Conservation (phyloP, 2,888 invertebrate species). For the Andrena minutula region DNA sequence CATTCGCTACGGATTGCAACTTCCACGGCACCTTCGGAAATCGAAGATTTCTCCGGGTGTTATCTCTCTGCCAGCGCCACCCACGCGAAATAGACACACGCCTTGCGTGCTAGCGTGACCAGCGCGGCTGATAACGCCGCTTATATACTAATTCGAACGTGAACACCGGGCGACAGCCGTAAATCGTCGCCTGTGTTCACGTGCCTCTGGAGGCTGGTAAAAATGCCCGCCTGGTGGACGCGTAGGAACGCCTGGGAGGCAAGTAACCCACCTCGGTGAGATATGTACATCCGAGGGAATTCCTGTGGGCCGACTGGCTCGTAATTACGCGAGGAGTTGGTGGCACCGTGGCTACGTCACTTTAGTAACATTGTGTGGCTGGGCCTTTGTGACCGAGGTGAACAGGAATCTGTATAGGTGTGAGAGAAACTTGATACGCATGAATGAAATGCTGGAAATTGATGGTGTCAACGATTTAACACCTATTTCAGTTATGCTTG, state of each 20-base stretch:
- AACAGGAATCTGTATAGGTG: neutral
- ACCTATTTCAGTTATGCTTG: too few species aligned
- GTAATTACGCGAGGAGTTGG: constrained; percentile 37
- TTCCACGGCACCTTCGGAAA: neutral
- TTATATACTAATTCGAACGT: constrained; percentile 63
- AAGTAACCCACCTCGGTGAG: constrained; percentile 32
- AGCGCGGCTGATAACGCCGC: constrained; percentile 61
- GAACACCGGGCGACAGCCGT: constrained; percentile 51
- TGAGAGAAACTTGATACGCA: too few species aligned
- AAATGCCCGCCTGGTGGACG: constrained; percentile 37
- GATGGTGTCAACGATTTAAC: too few species aligned
- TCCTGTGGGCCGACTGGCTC: constrained; percentile 1
- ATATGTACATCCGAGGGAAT: constrained; percentile 42
- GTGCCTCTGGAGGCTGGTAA: constrained; percentile 55
- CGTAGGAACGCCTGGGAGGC: constrained; percentile 34
- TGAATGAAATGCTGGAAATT: too few species aligned
- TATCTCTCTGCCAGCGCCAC: constrained; percentile 10
- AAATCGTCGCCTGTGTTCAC: constrained; percentile 52
- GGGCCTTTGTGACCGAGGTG: neutral
- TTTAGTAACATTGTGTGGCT: constrained; percentile 12
- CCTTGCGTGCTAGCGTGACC: constrained; percentile 56
- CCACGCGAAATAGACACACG: constrained; percentile 59
- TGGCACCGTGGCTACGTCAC: neutral
- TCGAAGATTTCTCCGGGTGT: neutral
- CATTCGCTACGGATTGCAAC: constrained; percentile 20